Evolutionary conservation across 2,113 vertebrate genomes (phyloP), one percentile per base, ranked within the genome.

Genomic region (Daboia siamensis): DNA sequence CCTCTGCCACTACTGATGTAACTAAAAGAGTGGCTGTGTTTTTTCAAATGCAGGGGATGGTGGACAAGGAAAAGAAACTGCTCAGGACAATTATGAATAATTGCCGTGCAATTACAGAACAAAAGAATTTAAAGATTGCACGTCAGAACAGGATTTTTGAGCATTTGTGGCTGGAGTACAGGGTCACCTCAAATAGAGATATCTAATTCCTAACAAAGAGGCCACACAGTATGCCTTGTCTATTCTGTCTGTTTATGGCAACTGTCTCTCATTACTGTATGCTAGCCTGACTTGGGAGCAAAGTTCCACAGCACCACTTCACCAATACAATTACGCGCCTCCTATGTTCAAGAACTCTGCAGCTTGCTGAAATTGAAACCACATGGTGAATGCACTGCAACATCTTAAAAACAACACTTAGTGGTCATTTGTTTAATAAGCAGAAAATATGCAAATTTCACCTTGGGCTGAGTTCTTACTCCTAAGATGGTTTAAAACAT

Each of bases 341-440:
- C 96, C 96, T 97, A 97, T 97, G 96, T 97, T 98, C 90, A 4
- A 96, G 97, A 95, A 96, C 97, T 96, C 96, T 97, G 98, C 98
- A 98, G 98, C 98, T 97, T 98, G 96, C 96, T 97, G 97, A 99
- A 99, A 99, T 99, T 98, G 99, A 98, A 99, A 99, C 98, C 99
- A 99, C 98, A 99, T 99, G 99, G 98, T 97, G 96, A 97, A 97
- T 97, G 97, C 98, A 95, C 96, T 85, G 92, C 94, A 94, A 93
- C 90, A 89, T 96, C 96, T 98, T 98, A 97, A 96, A 97, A 98
- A 97, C 97, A 97, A 96, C 95, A 97, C 97, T 98, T 98, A 90
- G 94, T 17, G 90, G 94, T 95, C 97, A 98, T 99, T 99, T 98
- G 97, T 98, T 98, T 98, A 99, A 99, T 99, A 98, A 99, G 98